Percentiles rank a stretch among this genome's conserved stretches.
phyloP scores from a whole-genome alignment of 2,888 invertebrate genomes.

The Ptilodon capucinus region DNA sequence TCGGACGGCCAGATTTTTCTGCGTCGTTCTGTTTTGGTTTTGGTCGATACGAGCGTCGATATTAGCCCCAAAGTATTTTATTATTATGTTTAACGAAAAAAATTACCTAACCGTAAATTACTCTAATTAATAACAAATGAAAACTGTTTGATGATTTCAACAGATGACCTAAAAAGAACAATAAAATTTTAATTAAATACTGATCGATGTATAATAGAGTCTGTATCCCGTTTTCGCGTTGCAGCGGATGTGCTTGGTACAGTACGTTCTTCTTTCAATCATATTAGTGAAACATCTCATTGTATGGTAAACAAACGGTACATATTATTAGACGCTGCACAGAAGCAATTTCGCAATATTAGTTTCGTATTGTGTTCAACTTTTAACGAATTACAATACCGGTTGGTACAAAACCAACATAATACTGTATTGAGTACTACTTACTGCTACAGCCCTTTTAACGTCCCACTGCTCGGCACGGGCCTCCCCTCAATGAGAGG shows the following conservation, averaged over 20 bases:
- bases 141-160: slow-evolving; percentile 2
- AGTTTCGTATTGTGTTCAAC: slow-evolving; percentile 33
- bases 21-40: no score
- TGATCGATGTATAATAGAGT: slow-evolving; percentile 14
- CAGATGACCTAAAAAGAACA: slow-evolving; percentile 17
- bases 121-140: slow-evolving; percentile 7
- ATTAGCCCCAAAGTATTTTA: no score
- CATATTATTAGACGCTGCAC: slow-evolving; percentile 41
- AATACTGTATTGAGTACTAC: no score
- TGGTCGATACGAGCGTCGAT: no score
- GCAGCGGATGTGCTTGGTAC: slow-evolving; percentile 29
- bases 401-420: background rate
- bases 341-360: slow-evolving; percentile 35
- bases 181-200: slow-evolving; percentile 23
- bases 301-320: slow-evolving; percentile 64
- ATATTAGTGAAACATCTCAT: slow-evolving; percentile 52
- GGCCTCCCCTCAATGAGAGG: no score
- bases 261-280: slow-evolving; percentile 50
- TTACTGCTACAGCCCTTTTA: no score
- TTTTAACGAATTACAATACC: slow-evolving; percentile 41
- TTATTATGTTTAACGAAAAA: no score
- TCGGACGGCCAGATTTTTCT: no score
- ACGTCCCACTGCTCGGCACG: no score
- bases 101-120: no score
- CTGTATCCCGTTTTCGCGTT: background rate